Evolutionary conservation across 2,113 vertebrate genomes (phyloP).

Genomic region (Sula dactylatra): DNA sequence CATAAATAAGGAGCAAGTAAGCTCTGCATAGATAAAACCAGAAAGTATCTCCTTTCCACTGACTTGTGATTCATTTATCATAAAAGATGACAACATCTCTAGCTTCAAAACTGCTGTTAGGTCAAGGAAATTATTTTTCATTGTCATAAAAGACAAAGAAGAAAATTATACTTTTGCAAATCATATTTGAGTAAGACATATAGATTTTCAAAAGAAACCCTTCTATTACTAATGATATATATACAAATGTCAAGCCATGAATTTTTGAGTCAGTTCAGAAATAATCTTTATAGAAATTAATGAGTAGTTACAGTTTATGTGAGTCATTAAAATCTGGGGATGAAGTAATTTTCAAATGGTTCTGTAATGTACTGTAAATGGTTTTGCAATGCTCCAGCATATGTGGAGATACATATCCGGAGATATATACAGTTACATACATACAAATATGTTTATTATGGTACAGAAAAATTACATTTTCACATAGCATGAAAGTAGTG

Average conservation of each 20-base stretch:
- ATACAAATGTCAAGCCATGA: not conserved
- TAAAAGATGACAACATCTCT: not conserved
- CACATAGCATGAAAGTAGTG: not conserved
- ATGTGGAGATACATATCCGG: slow-evolving; percentile 20
- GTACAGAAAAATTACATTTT: not conserved
- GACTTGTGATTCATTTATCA: not conserved
- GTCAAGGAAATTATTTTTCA: not conserved
- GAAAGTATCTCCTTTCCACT: not conserved
- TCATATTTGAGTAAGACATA: not conserved
- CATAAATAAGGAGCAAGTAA: not conserved
- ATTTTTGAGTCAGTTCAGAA: not conserved
- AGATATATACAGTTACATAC: slow-evolving; percentile 37
- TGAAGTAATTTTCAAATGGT: not conserved
- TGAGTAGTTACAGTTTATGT: not conserved
- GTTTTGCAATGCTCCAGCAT: not conserved
- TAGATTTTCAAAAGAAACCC: rapidly evolving
- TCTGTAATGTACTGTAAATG: slow-evolving; percentile 41
- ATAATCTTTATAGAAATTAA: not conserved
- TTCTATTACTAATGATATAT: not conserved
- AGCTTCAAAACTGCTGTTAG: not conserved
- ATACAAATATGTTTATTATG: not conserved
- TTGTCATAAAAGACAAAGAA: not conserved
- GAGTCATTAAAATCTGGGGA: slow-evolving; percentile 10
- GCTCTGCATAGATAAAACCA: not conserved
- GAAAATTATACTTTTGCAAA: not conserved